Percentiles rank a stretch among this genome's conserved stretches.
phyloP scores from a whole-genome alignment of 2,797 vertebrate species.

The Adelosebastes latens region DNA sequence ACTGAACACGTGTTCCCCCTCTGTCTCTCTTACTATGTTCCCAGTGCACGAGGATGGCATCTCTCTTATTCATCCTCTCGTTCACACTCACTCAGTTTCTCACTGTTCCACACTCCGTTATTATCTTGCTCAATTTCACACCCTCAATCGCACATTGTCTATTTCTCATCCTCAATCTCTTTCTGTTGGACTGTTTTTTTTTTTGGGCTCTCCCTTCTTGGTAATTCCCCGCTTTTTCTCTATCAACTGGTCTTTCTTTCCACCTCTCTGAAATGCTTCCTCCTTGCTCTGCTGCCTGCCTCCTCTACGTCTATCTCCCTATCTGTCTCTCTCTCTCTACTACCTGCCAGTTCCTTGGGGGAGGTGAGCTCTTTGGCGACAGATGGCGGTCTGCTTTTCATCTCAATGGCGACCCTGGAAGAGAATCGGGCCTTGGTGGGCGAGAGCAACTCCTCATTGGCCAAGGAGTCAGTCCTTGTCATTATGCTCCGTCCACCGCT shows the following conservation, averaged over 20 bases:
- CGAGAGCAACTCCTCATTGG: conserved; percentile 78
- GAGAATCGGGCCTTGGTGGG: conserved; percentile 79
- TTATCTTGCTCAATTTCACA: conserved; percentile 64
- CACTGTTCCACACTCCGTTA: conserved; percentile 27
- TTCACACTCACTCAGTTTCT: conserved; percentile 43
- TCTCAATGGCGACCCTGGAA: conserved; percentile 84
- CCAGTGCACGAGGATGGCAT: conserved; percentile 24
- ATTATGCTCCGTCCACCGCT: conserved; percentile 65
- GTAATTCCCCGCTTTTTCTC: neutral
- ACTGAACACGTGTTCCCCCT: neutral
- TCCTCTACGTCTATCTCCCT: neutral
- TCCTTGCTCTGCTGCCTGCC: neutral
- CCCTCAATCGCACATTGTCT: conserved; percentile 41
- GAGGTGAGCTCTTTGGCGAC: conserved; percentile 80
- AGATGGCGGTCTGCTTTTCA: conserved; percentile 80
- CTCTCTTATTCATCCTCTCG: conserved; percentile 30
- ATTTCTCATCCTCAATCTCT: conserved; percentile 30
- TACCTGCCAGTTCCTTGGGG: conserved; percentile 79
- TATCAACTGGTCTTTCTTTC: conserved; percentile 20
- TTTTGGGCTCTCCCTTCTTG: neutral
- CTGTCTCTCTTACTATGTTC: conserved; percentile 6
- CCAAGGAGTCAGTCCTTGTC: conserved; percentile 75
- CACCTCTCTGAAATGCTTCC: conserved; percentile 17
- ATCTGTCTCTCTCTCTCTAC: conserved; percentile 14
- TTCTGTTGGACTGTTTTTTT: conserved; percentile 20